Conservation (phyloP, 2,113 vertebrate genomes). For the Tetrax tetrax region DNA sequence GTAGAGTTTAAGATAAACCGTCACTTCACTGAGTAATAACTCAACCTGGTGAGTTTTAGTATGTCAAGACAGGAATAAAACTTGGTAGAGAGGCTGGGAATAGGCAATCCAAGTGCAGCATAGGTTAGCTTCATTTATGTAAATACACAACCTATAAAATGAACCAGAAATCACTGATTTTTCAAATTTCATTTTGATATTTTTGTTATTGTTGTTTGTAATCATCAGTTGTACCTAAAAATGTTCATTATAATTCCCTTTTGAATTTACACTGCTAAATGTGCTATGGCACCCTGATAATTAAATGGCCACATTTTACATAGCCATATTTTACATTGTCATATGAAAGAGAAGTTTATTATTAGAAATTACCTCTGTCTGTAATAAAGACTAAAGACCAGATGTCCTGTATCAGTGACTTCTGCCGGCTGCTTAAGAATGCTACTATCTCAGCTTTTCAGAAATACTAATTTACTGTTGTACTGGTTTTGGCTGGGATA, state of each 20-base stretch:
- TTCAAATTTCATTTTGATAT: not conserved
- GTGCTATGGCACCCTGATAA: not conserved
- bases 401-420: not conserved
- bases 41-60: not conserved
- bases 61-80: not conserved
- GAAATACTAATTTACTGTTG: not conserved
- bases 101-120: not conserved
- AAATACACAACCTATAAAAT: not conserved
- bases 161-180: not conserved
- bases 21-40: not conserved
- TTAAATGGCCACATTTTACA: not conserved
- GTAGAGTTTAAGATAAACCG: not conserved
- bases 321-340: not conserved
- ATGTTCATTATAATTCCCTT: not conserved
- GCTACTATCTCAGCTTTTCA: not conserved
- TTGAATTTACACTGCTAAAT: not conserved
- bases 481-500: not conserved
- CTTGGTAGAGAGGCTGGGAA: not conserved
- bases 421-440: not conserved
- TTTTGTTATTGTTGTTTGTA: not conserved
- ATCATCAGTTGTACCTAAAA: not conserved
- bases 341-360: not conserved
- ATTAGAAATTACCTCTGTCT: not conserved
- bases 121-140: not conserved
- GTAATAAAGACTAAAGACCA: not conserved